These are phyloP conservation scores for Exephanes ischioxanthus DNA, from an alignment of 2,888 invertebrate genomes.

Conservation along the genomic window DNA sequence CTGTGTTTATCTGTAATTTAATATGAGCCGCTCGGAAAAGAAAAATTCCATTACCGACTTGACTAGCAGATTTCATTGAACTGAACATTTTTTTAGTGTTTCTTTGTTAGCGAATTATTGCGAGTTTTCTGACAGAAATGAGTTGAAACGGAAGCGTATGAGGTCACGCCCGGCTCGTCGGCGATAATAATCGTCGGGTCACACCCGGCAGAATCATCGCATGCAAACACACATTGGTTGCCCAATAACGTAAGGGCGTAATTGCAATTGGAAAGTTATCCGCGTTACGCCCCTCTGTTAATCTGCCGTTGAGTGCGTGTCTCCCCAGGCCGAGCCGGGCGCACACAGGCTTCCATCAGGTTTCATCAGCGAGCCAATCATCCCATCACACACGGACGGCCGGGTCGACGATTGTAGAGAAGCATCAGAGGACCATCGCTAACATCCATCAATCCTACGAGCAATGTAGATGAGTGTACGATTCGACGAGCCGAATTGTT, in stretches of 20 bases:
- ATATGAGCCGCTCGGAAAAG: neutral
- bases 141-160: conserved; percentile 74
- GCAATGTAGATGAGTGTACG: conserved; percentile 40
- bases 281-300: conserved; percentile 24
- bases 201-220: conserved; percentile 49
- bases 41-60: neutral
- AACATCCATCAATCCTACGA: conserved; percentile 44
- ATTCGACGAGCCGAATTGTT: conserved; percentile 65
- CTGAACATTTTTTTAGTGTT: neutral
- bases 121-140: neutral
- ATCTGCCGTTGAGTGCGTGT: neutral
- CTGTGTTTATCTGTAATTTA: neutral
- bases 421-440: conserved; percentile 48
- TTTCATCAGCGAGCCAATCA: conserved; percentile 83
- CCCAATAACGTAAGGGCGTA: neutral
- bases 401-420: conserved; percentile 56
- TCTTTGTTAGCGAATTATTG: neutral
- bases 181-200: conserved; percentile 53
- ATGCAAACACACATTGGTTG: conserved; percentile 26
- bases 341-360: conserved; percentile 79
- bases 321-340: conserved; percentile 28
- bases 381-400: conserved; percentile 78
- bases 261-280: neutral
- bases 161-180: conserved; percentile 72
- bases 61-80: neutral